Conservation (phyloP, 2,888 invertebrate species). For the Galeopsomyia nigrocyanea region DNA sequence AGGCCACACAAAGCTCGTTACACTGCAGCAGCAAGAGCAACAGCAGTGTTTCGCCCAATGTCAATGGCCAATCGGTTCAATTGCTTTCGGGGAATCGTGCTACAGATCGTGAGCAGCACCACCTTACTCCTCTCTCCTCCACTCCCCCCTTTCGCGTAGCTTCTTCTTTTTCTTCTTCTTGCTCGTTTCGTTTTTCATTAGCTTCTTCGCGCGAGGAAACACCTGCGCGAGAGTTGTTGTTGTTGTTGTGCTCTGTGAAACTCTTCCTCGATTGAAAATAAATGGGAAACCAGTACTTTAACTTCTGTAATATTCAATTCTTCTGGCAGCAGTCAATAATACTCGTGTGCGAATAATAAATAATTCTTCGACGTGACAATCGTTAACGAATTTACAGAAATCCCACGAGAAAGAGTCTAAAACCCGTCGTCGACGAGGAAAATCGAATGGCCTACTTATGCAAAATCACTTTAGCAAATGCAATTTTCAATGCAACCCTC, state of each 20-base stretch:
- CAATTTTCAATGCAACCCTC: conserved; percentile 7
- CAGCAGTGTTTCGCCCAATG: conserved; percentile 32
- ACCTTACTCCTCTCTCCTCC: conserved; percentile 7
- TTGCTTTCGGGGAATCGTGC: conserved; percentile 46
- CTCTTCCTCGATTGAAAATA: too few species aligned
- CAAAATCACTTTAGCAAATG: neutral
- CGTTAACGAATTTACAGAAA: too few species aligned
- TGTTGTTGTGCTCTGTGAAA: too few species aligned
- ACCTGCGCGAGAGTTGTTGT: too few species aligned
- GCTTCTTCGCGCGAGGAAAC: neutral
- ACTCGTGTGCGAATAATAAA: neutral
- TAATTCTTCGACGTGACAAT: neutral
- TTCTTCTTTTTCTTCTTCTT: conserved; percentile 45
- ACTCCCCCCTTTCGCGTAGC: conserved; percentile 24
- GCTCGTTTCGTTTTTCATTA: conserved; percentile 5
- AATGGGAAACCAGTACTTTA: too few species aligned
- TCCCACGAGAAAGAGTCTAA: too few species aligned
- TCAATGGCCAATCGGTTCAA: conserved; percentile 45
- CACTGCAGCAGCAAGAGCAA: neutral
- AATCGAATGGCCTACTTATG: neutral
- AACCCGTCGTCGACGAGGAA: too few species aligned
- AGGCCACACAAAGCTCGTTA: conserved; percentile 31
- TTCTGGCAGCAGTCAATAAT: neutral
- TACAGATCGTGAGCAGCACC: conserved; percentile 33
- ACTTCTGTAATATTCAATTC: neutral